Evolutionary conservation across 2,888 invertebrate genomes (phyloP).

Genomic region (Drosophila parthenogenetica): DNA sequence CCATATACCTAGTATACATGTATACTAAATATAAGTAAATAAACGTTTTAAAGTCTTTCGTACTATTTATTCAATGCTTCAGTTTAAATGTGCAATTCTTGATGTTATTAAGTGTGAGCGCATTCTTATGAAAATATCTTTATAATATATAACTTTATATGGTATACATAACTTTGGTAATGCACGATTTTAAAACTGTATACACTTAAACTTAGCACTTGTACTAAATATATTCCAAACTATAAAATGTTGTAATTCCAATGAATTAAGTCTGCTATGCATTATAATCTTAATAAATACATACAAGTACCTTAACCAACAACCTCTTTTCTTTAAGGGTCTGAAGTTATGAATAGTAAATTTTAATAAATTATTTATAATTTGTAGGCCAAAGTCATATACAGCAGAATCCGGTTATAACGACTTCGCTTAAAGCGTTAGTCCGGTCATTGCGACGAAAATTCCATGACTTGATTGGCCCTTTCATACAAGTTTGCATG

Average conservation of each 20-base stretch:
- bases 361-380: neutral
- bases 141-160: neutral
- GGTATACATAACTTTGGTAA: conserved; percentile 10
- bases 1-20: conserved; percentile 3
- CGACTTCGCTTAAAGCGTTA: too few species aligned
- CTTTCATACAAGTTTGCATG: too few species aligned
- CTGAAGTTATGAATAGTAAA: too few species aligned
- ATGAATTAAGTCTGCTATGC: conserved; percentile 31
- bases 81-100: conserved; percentile 10
- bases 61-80: conserved; percentile 7
- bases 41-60: conserved; percentile 4
- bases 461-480: too few species aligned
- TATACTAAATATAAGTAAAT: neutral
- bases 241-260: conserved; percentile 6
- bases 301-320: conserved; percentile 39
- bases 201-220: conserved; percentile 10
- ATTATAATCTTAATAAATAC: conserved; percentile 43
- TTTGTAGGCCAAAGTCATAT: too few species aligned
- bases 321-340: too few species aligned
- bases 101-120: conserved; percentile 18
- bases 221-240: conserved; percentile 12
- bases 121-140: conserved; percentile 15
- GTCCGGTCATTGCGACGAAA: too few species aligned
- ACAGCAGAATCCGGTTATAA: too few species aligned
- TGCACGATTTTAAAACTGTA: conserved; percentile 48